Percentiles rank a stretch among this genome's conserved stretches.
Conservation (phyloP, 2,797 vertebrate species). For the Gadopsis bispinosus region DNA sequence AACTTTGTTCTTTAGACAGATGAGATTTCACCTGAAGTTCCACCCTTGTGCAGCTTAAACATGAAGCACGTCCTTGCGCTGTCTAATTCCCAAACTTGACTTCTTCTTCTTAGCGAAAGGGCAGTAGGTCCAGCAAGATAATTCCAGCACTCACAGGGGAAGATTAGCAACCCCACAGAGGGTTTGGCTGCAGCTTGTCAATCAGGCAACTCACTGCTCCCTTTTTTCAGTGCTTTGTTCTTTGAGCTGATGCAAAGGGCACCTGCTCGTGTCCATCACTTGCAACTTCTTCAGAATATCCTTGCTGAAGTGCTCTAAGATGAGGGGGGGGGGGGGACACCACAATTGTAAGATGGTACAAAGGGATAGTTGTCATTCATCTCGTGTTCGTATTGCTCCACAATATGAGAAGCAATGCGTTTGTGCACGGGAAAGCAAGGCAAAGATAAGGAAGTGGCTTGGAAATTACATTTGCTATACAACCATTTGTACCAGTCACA, state of each 20-base stretch:
- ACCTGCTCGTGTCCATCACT: constrained; percentile 52
- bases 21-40: constrained; percentile 27
- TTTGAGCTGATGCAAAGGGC: constrained; percentile 62
- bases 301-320: constrained; percentile 4
- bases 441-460: constrained; percentile 62
- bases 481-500: constrained; percentile 68
- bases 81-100: constrained; percentile 60
- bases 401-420: constrained; percentile 38
- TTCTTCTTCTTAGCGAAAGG: constrained; percentile 57
- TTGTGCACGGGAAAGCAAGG: constrained; percentile 42
- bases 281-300: constrained; percentile 47
- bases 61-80: constrained; percentile 39
- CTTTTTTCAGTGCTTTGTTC: constrained; percentile 62
- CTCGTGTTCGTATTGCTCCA: constrained; percentile 48
- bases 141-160: constrained; percentile 60
- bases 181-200: constrained; percentile 62
- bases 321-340: not conserved
- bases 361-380: constrained; percentile 60
- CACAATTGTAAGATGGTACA: constrained; percentile 48
- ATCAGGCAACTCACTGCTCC: constrained; percentile 54
- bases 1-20: constrained; percentile 22
- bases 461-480: constrained; percentile 63
- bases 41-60: constrained; percentile 27
- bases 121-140: constrained; percentile 58
- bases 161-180: constrained; percentile 63